Base-by-base conservation (phyloP, 2,797 vertebrate species). In the Helostoma temminkii region DNA sequence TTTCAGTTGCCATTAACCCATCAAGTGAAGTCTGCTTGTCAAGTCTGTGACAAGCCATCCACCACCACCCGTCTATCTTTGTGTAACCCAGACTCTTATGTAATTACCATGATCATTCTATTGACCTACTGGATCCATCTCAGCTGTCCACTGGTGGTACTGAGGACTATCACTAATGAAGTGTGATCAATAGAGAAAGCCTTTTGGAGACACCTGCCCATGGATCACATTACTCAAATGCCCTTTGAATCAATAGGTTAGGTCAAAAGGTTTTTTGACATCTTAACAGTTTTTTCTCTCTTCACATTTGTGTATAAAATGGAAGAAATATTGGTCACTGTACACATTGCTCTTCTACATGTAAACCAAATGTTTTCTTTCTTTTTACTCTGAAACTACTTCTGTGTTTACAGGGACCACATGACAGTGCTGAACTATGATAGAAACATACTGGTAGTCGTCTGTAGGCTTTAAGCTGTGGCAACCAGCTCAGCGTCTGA, bases 121-220 rank as follows among this genome's bases (percentile, higher is more conserved):
- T 90, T 80, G 85, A 91, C 80, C 76, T 70, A 55, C 70, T 72
- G 81, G 76, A 84, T 91, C 83, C 26, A 32, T 87, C 84, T 85
- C 73, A 84, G 72, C 71, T 49, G 57, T 69, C 55, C 59, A 72
- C 46, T 81, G 42, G 70, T 78, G 76, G 72, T 57, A 54, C 53
- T 52, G 53, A 64, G 69, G 82, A 67, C 68, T 83, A 81, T 63
- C 25, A 36, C 78, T 91, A 88, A 92, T 89, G 74, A 86, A 73
- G 68, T 66, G 34, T 68, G 79, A 91, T 94, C 91, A 82, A 92
- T 90, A 75, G 41, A 74, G 53, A 75, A 76, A 86, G 58, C 41
- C 63, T 82, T 78, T 74, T 63, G 49, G 63, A 75, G 81, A 82
- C 66, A 74, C 74, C 71, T 76, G 64, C 39, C 24, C 39, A 43